Percentiles rank a stretch among this genome's conserved stretches.
Evolutionary conservation across 1,140 invertebrate genomes (phyloP).

Genomic region (Samia ricini): DNA sequence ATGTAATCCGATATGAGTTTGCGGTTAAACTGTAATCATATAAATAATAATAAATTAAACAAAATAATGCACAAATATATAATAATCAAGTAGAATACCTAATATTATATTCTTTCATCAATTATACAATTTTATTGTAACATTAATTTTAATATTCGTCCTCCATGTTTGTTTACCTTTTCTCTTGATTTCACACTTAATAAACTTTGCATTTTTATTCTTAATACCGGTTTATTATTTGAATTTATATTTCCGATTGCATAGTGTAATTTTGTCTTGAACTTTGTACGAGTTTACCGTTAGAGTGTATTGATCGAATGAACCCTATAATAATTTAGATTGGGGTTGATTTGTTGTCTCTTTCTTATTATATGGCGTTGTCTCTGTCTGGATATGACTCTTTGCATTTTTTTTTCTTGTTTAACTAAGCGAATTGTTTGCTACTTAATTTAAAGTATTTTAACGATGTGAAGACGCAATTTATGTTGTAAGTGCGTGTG

Average conservation of each 20-base stretch:
- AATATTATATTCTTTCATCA: too few relatives aligned
- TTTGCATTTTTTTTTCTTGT: not conserved
- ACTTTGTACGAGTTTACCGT: not conserved
- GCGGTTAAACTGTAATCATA: too few relatives aligned
- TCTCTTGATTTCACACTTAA: too few relatives aligned
- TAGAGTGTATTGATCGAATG: constrained; percentile 1
- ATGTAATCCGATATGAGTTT: too few relatives aligned
- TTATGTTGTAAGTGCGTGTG: not conserved
- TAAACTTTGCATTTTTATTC: too few relatives aligned
- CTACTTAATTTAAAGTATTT: not conserved
- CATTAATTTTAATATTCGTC: too few relatives aligned
- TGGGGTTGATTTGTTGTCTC: not conserved
- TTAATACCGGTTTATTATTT: too few relatives aligned
- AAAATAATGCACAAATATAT: too few relatives aligned
- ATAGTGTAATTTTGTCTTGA: not conserved
- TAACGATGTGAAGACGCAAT: not conserved
- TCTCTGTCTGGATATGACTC: not conserved
- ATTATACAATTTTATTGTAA: too few relatives aligned
- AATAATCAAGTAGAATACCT: too few relatives aligned
- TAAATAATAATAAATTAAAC: too few relatives aligned
- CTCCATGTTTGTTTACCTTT: too few relatives aligned
- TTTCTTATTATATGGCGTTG: not conserved
- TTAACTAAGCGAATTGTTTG: not conserved
- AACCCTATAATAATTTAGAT: constrained; percentile 1
- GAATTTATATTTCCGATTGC: not conserved